Base-by-base conservation (phyloP, 2,113 vertebrate species). In the Scatophagus argus region DNA sequence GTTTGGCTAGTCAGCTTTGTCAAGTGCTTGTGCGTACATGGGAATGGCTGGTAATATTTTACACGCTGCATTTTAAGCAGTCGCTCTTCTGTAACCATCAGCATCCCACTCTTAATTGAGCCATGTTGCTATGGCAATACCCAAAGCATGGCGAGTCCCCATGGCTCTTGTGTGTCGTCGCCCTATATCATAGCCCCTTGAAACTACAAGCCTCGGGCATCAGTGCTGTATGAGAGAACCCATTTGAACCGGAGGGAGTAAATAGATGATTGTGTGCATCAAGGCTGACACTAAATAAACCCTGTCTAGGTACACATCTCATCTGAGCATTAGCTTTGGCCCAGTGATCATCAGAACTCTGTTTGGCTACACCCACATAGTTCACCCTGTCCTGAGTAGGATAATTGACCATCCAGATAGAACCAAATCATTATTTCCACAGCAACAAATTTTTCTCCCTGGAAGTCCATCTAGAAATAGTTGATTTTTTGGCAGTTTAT, bases 261-360 rank as follows among this genome's bases (percentile, higher is more conserved):
- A 62, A 81, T 61, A 77, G 54, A 77, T 55, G 74, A 71, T 54
- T 38, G n/a, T 52, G 62, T 66, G 47, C 61, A 73, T 81, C 68
- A 49, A 17, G 23, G 63, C 73, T 47, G 54, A 79, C 60, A 52
- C 52, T 65, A 46, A 77, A 65, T 65, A 46, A 77, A 65, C 27
- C 67, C 63, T 65, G 75, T 72, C 62, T 55, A 69, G 49, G 64
- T 68, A 41, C 75, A 55, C 47, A 25, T 73, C 75, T 69, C 64
- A 82, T 83, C 59, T 49, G 81, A 49, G 46, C 67, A 63, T 79
- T 85, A 79, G 72, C 66, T 71, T 29, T 36, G 51, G 56, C 52
- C 39, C 25, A 1, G 9, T 61, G 75, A 54, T 67, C 62, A 62
- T 32, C 29, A 14, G 60, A 10, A 10, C 13, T 62, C 25, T 47